Evolutionary conservation across 2,888 invertebrate genomes (phyloP).

Genomic region (Conomelus anceps): DNA sequence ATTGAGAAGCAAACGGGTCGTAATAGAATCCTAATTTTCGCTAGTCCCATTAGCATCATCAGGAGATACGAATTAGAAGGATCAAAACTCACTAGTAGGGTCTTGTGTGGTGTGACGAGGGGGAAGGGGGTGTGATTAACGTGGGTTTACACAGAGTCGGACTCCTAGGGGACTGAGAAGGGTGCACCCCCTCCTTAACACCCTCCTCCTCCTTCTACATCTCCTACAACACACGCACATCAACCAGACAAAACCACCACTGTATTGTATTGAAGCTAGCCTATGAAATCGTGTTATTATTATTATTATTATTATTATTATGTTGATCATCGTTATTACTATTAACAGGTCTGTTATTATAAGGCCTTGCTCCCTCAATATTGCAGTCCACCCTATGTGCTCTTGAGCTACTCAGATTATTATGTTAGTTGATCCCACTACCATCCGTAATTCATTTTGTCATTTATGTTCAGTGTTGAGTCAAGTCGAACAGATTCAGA

Average conservation of each 20-base stretch:
- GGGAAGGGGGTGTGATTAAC: constrained; percentile 1
- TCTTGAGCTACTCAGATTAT: background rate
- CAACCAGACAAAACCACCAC: background rate
- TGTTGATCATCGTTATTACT: background rate
- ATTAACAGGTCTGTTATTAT: background rate
- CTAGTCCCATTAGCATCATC: constrained; percentile 27
- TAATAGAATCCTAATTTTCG: constrained; percentile 28
- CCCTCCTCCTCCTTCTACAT: background rate
- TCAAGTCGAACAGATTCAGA: no score
- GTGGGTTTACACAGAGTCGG: background rate
- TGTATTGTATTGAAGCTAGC: background rate
- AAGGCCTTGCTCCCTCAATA: background rate
- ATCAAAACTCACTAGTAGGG: constrained; percentile 12
- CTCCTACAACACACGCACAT: background rate
- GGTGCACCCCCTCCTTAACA: background rate
- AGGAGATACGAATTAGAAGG: constrained; percentile 25
- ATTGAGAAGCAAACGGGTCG: constrained; percentile 21
- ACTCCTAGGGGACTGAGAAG: constrained; percentile 4
- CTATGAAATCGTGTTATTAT: background rate
- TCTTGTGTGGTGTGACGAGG: background rate
- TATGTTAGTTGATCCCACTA: background rate
- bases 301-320: background rate
- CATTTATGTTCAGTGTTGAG: background rate
- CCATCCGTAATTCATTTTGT: background rate
- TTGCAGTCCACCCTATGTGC: background rate